Evolutionary conservation across 2,113 vertebrate species (phyloP).

Genomic region (Upupa epops): DNA sequence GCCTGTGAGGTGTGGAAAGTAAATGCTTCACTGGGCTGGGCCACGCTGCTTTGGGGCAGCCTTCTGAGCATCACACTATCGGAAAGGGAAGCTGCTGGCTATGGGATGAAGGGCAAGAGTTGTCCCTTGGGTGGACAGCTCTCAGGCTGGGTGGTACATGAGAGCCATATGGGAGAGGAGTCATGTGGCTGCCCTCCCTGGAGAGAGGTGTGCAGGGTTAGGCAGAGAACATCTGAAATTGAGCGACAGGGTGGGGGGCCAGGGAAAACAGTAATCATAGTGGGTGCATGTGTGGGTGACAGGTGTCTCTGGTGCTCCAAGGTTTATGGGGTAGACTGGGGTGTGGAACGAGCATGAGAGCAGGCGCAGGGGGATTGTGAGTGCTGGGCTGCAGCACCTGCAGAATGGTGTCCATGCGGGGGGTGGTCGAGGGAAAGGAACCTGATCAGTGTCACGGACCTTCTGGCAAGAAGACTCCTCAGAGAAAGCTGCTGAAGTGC

Average conservation of each 20-base stretch:
- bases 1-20: background rate
- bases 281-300: too few species aligned
- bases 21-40: background rate
- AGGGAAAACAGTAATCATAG: too few species aligned
- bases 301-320: too few species aligned
- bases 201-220: background rate
- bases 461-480: background rate
- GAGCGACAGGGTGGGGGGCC: too few species aligned
- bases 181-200: background rate
- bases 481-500: background rate
- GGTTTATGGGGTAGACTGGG: too few species aligned
- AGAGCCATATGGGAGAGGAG: background rate
- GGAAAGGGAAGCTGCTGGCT: background rate
- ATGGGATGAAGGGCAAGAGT: background rate
- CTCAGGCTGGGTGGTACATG: background rate
- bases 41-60: background rate
- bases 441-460: fast-evolving
- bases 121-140: too few species aligned
- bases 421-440: background rate
- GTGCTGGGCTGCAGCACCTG: too few species aligned
- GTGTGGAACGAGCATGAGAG: too few species aligned
- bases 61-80: background rate
- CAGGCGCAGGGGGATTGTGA: too few species aligned
- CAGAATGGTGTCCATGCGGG: fast-evolving
- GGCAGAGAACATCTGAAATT: too few species aligned